Base-by-base conservation (phyloP, 2,888 invertebrate species). In the Pristionchus japonicus region DNA sequence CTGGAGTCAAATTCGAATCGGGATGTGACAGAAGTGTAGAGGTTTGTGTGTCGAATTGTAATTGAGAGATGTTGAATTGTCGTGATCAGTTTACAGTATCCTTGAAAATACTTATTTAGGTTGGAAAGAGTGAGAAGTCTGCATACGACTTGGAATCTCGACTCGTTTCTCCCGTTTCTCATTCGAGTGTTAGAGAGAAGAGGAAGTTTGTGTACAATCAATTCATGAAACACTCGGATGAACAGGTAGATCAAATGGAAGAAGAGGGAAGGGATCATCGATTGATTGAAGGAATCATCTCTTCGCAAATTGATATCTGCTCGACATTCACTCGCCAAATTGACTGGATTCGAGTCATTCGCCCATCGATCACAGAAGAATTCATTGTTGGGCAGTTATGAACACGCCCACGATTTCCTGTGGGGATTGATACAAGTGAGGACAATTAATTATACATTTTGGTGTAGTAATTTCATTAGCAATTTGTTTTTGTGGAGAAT, bases 281-380 rank as follows among this genome's bases (percentile, higher is more conserved):
- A 40, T 67, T 31, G 23, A 74, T 40, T 89, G 23, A 49, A 93
- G 95, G 97, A 97, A 93, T 95, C 96, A 70, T 95, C 97, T 43
- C 95, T 99, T 0, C 95, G 96, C 40, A 96, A 96, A 93, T 95
- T 98, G 80, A 95, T 99, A 17, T 95, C 96, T 31, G 96, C 96
- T 0, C 95, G 99, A 27, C 96, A 97, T 93, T 96, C 97, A 89
- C 96, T 99, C 93, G 98, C 98, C 0, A 95, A 96, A 88, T 96
- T 97, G 20, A 98, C 98, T 94, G 99, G 97, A 17, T 99, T 98
- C 95, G 95, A 96, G 27, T 96, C 97, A 0, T 99, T 97, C 93
- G 97, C 97, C 0, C 97, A 98, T 94, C 96, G 97, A 93, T 97
- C 98, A 1, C 96, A 98, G 88, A 97, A 97, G 93, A 97, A 97